A percentile compares a stretch with the other conserved stretches of the same genome.
Conservation (phyloP, 1,140 invertebrate species). For the Meteorus sp. region DNA sequence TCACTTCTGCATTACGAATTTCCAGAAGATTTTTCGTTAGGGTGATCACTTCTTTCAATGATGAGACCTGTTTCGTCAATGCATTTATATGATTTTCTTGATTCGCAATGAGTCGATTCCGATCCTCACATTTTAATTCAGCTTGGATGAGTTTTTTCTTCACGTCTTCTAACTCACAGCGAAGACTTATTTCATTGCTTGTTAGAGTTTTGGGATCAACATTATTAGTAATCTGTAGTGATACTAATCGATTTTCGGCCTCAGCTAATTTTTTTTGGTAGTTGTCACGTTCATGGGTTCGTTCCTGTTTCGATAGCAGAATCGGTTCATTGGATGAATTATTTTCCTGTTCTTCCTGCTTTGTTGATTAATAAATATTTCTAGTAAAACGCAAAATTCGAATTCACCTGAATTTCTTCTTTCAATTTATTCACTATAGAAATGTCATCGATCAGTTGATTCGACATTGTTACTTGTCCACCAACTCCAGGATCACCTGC, state of each 20-base stretch:
- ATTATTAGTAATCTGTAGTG: constrained; percentile 30
- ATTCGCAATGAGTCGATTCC: constrained; percentile 51
- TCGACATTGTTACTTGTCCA: too few relatives aligned
- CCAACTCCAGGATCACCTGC: too few relatives aligned
- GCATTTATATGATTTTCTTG: constrained; percentile 75
- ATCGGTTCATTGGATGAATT: too few relatives aligned
- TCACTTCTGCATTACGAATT: constrained; percentile 75
- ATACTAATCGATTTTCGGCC: constrained; percentile 38
- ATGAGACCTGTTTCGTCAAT: constrained; percentile 68
- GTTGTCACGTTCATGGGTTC: constrained; percentile 40
- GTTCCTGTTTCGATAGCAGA: constrained; percentile 34
- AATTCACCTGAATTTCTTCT: too few relatives aligned
- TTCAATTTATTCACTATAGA: too few relatives aligned
- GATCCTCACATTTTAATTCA: constrained; percentile 43
- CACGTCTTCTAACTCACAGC: constrained; percentile 41
- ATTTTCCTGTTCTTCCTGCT: too few relatives aligned
- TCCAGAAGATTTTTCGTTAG: constrained; percentile 77
- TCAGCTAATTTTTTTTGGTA: constrained; percentile 44
- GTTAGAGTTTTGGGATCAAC: too few relatives aligned
- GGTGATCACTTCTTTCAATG: constrained; percentile 74
- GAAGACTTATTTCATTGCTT: constrained; percentile 32
- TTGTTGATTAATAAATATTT: too few relatives aligned
- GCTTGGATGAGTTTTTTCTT: constrained; percentile 41
- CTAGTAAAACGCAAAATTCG: too few relatives aligned
- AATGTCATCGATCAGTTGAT: too few relatives aligned